Base-by-base conservation (phyloP, 2,113 vertebrate genomes). In the Serilophus lunatus region DNA sequence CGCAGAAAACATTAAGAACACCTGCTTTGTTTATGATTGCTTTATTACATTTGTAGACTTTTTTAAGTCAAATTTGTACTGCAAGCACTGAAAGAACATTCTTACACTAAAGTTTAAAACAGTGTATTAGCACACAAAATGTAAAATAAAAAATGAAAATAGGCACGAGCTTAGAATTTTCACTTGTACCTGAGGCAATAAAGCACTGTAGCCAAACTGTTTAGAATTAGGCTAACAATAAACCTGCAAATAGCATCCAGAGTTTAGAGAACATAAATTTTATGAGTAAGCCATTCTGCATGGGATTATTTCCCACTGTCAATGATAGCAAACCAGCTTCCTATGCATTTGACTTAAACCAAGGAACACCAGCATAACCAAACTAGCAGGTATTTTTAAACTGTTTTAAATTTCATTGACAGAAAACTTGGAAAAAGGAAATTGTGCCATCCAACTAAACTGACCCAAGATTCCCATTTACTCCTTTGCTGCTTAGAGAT, bases 131-230 rank as follows among this genome's bases (percentile, higher is more conserved):
- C 60, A 78, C 16, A 57, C 11, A 79, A 86, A 86, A 72, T n/a
- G 36, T 71, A 70, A 93, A 60, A 64, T 56, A 63, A 82, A 74
- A 53, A 9, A 54, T 40, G 70, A 77, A 89, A 70, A 54, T 17
- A 76, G 53, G 61, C 57, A 94, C 42, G 36, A 63, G 80, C 49
- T 95, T 95, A 95, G 40, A 77, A 90, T 96, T 95, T 95, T 90
- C 57, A 93, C 59, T 75, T 65, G 71, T 45, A 88, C 36, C 90
- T 95, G 82, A 87, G 61, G 71, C 68, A 93, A 44, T 82, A 84
- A 88, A 88, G 20, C 59, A 74, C 45, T 35, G 49, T 22, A 90
- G 72, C 47, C 78, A 81, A 66, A 72, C n/a, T 40, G 45, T 82
- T 47, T 86, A 95, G 70, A 76, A 88, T 94, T 35, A 92, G 38